phyloP scores from a whole-genome alignment of 2,797 vertebrate species.

The Neosilurus hyrtlii region DNA sequence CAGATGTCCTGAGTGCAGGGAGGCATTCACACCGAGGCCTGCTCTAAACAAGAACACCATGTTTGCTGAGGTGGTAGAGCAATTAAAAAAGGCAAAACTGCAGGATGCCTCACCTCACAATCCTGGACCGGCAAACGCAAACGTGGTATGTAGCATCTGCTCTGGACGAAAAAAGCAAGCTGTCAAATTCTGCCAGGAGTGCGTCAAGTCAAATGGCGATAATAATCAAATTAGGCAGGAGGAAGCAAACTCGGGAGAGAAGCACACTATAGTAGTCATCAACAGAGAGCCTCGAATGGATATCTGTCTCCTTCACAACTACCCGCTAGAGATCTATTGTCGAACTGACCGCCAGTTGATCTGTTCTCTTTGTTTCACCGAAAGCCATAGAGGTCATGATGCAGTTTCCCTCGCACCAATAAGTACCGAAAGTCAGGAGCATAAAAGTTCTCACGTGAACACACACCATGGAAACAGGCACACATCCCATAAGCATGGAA shows the following conservation, averaged over 20 bases:
- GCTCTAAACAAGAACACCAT: conserved; percentile 51
- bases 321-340: conserved; percentile 36
- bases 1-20: conserved; percentile 46
- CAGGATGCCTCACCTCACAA: conserved; percentile 24
- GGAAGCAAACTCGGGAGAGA: conserved; percentile 15
- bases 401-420: conserved; percentile 2
- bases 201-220: conserved; percentile 6
- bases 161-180: conserved; percentile 8
- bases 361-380: conserved; percentile 31
- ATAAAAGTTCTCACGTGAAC: background rate
- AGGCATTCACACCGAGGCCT: conserved; percentile 44
- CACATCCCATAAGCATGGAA: conserved; percentile 18
- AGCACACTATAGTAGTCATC: conserved; percentile 37
- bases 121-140: background rate
- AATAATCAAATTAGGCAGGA: background rate
- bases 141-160: conserved; percentile 5
- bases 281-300: conserved; percentile 27
- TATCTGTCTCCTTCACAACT: conserved; percentile 40
- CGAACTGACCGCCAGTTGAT: conserved; percentile 37
- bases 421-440: background rate
- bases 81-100: conserved; percentile 42
- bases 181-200: conserved; percentile 14
- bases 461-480: conserved; percentile 4
- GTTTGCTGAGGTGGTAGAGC: conserved; percentile 52
- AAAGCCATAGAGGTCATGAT: conserved; percentile 36